Evolutionary conservation across 2,797 vertebrate species (phyloP).

Genomic region (Eupleurogrammus muticus): DNA sequence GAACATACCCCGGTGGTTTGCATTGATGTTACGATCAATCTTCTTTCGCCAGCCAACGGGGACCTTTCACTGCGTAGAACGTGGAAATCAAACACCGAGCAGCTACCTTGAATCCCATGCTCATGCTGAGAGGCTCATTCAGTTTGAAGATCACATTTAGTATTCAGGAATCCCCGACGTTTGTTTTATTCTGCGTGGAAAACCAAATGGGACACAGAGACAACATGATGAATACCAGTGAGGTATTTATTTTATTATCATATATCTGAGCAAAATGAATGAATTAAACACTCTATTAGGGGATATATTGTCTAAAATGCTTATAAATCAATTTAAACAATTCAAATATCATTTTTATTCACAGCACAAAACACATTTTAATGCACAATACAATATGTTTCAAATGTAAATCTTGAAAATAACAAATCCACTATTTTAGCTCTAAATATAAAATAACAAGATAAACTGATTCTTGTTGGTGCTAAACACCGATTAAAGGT

Average conservation of each 20-base stretch:
- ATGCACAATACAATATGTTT: neutral
- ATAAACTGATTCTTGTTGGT: too few species aligned
- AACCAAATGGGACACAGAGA: slow-evolving; percentile 12
- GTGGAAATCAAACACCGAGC: slow-evolving; percentile 52
- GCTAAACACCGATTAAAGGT: too few species aligned
- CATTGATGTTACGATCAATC: slow-evolving; percentile 71
- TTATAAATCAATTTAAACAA: too few species aligned
- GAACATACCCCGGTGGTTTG: slow-evolving; percentile 52
- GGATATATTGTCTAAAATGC: neutral
- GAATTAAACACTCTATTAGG: neutral
- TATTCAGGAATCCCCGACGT: slow-evolving; percentile 8
- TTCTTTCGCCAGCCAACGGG: slow-evolving; percentile 39
- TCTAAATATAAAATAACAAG: neutral
- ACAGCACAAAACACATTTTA: neutral
- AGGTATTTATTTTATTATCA: neutral
- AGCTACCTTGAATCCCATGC: slow-evolving; percentile 32
- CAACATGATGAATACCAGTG: neutral
- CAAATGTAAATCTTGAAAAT: too few species aligned
- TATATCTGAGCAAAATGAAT: neutral
- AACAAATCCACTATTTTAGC: too few species aligned
- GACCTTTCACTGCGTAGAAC: slow-evolving; percentile 27
- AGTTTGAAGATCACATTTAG: slow-evolving; percentile 24
- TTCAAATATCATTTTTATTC: too few species aligned
- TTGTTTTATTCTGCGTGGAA: slow-evolving; percentile 17
- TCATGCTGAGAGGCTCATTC: slow-evolving; percentile 21